Conservation (phyloP, 2,888 invertebrate species). For the Acrobasis consociella region DNA sequence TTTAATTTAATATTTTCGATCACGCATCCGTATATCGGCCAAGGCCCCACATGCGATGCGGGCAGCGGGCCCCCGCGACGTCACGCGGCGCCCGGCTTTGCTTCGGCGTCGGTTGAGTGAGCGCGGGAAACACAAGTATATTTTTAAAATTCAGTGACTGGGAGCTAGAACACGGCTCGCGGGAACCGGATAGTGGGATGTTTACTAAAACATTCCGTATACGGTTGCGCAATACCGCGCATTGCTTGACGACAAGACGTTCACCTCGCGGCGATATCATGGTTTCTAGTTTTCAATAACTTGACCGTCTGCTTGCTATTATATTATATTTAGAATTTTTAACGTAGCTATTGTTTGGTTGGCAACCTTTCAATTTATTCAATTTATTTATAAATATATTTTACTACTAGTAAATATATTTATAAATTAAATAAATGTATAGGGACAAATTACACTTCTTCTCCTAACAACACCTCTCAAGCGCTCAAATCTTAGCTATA, state of each 20-base stretch:
- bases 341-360: too few species aligned
- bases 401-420: too few species aligned
- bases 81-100: conserved; percentile 8
- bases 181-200: conserved; percentile 48
- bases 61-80: conserved; percentile 42
- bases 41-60: conserved; percentile 37
- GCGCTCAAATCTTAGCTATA: too few species aligned
- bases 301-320: conserved; percentile 34
- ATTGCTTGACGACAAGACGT: conserved; percentile 40
- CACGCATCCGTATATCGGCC: conserved; percentile 49
- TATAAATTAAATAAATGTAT: too few species aligned
- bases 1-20: conserved; percentile 38
- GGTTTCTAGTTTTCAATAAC: conserved; percentile 40
- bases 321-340: not conserved
- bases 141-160: not conserved
- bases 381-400: too few species aligned
- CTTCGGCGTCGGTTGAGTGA: conserved; percentile 22
- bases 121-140: conserved; percentile 22
- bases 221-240: conserved; percentile 53
- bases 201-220: conserved; percentile 63
- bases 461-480: too few species aligned
- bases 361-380: too few species aligned
- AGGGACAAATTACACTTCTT: too few species aligned
- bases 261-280: conserved; percentile 43
- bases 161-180: conserved; percentile 25